Evolutionary conservation across 37 sponge, comb jelly and placozoan species (phyloP).

Genomic region (Crambe crambe): DNA sequence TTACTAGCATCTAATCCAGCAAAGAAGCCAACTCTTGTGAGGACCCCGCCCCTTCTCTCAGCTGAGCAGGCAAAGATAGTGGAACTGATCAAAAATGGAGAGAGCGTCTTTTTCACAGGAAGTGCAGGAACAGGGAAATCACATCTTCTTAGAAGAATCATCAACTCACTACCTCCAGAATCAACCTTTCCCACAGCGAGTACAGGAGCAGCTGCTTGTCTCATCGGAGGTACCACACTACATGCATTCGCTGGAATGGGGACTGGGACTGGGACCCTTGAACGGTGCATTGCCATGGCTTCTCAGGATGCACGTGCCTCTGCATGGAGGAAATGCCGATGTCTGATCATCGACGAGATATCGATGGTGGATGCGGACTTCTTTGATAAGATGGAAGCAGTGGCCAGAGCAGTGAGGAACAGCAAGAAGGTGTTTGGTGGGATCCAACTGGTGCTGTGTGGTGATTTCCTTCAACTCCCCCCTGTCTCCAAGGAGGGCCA

Average conservation of each 20-base stretch:
- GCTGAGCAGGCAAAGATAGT: slow-evolving; percentile 71
- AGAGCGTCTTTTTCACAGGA: slow-evolving; percentile 90
- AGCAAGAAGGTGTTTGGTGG: slow-evolving; percentile 82
- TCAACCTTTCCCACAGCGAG: slow-evolving; percentile 84
- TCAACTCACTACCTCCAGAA: slow-evolving; percentile 79
- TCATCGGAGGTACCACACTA: slow-evolving; percentile 84
- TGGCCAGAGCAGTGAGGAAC: slow-evolving; percentile 73
- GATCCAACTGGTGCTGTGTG: slow-evolving; percentile 88
- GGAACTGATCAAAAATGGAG: slow-evolving; percentile 71
- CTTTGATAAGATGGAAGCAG: slow-evolving; percentile 87
- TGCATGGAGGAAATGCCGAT: slow-evolving; percentile 70
- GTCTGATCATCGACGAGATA: slow-evolving; percentile 85
- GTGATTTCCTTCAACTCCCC: slow-evolving; percentile 89
- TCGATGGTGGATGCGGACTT: slow-evolving; percentile 88
- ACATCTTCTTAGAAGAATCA: slow-evolving; percentile 69
- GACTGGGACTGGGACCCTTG: slow-evolving; percentile 56
- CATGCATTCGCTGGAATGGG: slow-evolving; percentile 93
- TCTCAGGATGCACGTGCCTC: slow-evolving; percentile 43
- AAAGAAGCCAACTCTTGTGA: slow-evolving; percentile 28
- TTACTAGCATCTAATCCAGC: slow-evolving; percentile 13
- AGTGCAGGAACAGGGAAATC: slow-evolving; percentile 95
- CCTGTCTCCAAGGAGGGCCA: slow-evolving; percentile 73
- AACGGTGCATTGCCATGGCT: slow-evolving; percentile 66
- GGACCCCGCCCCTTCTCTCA: slow-evolving; percentile 31
- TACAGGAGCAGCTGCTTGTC: slow-evolving; percentile 90